Evolutionary conservation across 2,797 vertebrate genomes (phyloP), one percentile per base, ranked within the genome.

Genomic region (Cyprinella venusta): DNA sequence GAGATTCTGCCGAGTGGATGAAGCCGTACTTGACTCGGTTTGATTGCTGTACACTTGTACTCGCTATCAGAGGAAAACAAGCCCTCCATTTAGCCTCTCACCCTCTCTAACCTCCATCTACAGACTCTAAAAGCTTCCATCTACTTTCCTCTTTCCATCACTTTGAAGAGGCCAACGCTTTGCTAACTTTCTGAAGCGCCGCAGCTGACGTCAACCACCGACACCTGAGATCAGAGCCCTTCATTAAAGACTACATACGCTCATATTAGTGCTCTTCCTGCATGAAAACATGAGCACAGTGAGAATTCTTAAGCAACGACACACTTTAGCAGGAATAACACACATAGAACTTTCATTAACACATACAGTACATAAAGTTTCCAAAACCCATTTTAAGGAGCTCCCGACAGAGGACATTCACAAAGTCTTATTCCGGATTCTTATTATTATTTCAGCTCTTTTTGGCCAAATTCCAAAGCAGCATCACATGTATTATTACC

Each of bases 211-310:
- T 63, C 79, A 81, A 48, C 26, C 38, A 8, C 24, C 21, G 9
- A 64, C 86, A 79, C 82, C 90, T 88, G 89, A 90, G 91, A 81
- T 89, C 90, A 86, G 80, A 89, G 70, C 88, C 87, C 89, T 91
- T 90, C 82, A 92, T 92, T 93, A 90, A 86, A 82, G 89, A 38
- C 30, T n/a, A 81, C 80, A 79, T 67, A 81, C 85, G 84, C 90
- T 87, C 82, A 87, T 87, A 89, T 90, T 90, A 89, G 82, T 52
- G 71, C 81, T 63, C 24, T 45, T 56, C 84, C 48, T 7, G 63
- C 50, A 21, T 8, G 2, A 61, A 9, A 61, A 67, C 6, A 5
- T 10, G 19, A n/a, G 56, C 24, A 3, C 12, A 76, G 61, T 36
- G 45, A 79, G 30, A 56, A 38, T 38, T 61, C 16, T 45, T 30